phyloP scores from a whole-genome alignment of 2,113 vertebrate genomes.

The Chlamydotis undulata region DNA sequence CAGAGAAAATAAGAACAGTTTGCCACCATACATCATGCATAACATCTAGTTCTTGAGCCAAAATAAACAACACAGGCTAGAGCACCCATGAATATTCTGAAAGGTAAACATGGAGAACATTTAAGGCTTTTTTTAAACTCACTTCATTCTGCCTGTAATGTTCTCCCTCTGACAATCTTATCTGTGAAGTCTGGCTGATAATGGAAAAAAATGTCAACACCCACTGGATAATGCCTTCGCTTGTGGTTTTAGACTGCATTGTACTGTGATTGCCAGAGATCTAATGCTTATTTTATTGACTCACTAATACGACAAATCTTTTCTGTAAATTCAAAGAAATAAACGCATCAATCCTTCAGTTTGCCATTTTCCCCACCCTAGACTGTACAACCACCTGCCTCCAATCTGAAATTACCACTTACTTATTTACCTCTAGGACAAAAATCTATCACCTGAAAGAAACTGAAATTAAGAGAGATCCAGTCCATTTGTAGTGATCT shows the following conservation, averaged over 20 bases:
- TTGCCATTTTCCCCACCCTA: neutral
- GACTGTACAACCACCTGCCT: neutral
- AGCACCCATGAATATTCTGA: neutral
- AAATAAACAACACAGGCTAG: slow-evolving; percentile 1
- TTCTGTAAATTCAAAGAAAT: slow-evolving; percentile 22
- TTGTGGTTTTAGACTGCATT: slow-evolving; percentile 8
- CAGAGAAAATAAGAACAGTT: neutral
- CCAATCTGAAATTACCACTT: neutral
- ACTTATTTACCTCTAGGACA: slow-evolving; percentile 21
- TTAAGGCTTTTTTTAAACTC: neutral
- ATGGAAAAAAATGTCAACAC: slow-evolving; percentile 22
- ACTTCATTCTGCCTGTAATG: neutral
- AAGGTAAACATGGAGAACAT: neutral
- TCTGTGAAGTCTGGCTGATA: neutral
- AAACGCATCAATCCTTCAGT: neutral
- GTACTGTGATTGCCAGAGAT: neutral
- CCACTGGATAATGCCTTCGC: neutral
- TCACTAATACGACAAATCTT: neutral
- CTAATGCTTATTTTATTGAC: slow-evolving; percentile 30
- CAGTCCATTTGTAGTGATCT: slow-evolving; percentile 26
- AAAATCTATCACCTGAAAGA: neutral
- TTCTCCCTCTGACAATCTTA: slow-evolving; percentile 16
- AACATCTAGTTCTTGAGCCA: neutral
- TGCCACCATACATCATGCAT: neutral
- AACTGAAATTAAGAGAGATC: slow-evolving; percentile 13